Conservation (phyloP, 2,888 invertebrate species). For the Ommatoiulus sabulosus region DNA sequence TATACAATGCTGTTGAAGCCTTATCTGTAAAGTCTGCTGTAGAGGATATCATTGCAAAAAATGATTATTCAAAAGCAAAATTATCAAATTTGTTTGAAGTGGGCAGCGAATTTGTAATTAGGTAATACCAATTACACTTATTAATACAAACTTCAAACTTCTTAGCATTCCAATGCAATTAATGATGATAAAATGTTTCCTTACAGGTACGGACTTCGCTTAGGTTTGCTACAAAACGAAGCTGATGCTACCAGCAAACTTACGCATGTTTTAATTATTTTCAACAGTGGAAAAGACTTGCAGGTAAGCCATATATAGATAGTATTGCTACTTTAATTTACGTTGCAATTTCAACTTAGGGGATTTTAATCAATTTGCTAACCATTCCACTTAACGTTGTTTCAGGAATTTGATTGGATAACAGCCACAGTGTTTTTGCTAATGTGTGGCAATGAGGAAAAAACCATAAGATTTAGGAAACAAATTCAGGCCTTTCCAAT, state of each 20-base stretch:
- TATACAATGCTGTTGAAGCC: slow-evolving; percentile 51
- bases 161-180: slow-evolving; percentile 4
- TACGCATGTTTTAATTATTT: not conserved
- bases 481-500: not conserved
- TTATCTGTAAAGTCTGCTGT: not conserved
- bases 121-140: not conserved
- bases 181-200: not conserved
- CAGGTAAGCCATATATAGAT: not conserved
- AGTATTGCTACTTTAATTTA: no score
- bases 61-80: not conserved
- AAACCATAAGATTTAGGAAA: slow-evolving; percentile 15
- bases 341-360: no score
- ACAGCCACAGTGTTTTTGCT: slow-evolving; percentile 50
- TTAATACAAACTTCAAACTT: not conserved
- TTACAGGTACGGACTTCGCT: slow-evolving; percentile 50
- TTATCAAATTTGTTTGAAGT: slow-evolving; percentile 7
- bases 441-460: not conserved
- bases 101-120: not conserved
- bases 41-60: not conserved
- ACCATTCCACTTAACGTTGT: not conserved
- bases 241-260: not conserved
- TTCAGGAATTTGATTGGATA: slow-evolving; percentile 54
- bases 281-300: not conserved
- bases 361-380: no score
- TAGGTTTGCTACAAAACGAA: slow-evolving; percentile 12